These are phyloP conservation scores for Hyles lineata DNA, from an alignment of 2,888 invertebrate species.

Conservation along the genomic window DNA sequence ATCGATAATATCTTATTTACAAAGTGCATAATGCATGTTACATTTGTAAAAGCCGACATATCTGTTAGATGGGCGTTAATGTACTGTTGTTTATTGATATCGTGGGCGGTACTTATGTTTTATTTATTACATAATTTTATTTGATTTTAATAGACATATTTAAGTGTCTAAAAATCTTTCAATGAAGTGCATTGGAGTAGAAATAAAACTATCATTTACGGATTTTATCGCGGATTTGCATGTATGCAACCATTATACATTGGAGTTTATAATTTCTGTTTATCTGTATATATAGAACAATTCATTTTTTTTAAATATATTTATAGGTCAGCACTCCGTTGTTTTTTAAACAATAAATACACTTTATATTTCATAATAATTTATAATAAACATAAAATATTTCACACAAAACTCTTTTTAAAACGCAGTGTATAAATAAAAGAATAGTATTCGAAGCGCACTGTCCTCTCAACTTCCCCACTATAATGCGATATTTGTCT, in stretches of 20 bases:
- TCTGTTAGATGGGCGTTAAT: slow-evolving; percentile 1
- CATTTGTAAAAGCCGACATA: background rate
- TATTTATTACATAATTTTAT: background rate
- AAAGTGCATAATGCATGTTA: slow-evolving; percentile 24
- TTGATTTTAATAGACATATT: background rate
- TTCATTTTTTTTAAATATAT: background rate
- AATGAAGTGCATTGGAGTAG: no score
- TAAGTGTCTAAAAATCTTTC: background rate
- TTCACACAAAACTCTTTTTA: background rate
- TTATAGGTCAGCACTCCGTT: background rate
- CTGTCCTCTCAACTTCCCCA: slow-evolving; percentile 55
- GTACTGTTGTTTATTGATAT: background rate
- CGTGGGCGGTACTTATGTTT: background rate
- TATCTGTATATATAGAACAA: background rate
- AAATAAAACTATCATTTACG: no score
- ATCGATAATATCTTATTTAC: slow-evolving; percentile 30
- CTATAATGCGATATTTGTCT: slow-evolving; percentile 63
- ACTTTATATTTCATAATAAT: background rate
- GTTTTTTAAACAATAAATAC: background rate
- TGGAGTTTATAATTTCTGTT: background rate
- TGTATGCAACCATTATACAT: background rate
- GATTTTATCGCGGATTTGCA: background rate
- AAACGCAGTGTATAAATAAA: slow-evolving; percentile 14
- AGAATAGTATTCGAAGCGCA: slow-evolving; percentile 25
- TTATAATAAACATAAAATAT: background rate